Evolutionary conservation across 64 coral and sea anemone species (phyloP), one percentile per base, ranked within the genome.

Genomic region (Pachyseris speciosa): DNA sequence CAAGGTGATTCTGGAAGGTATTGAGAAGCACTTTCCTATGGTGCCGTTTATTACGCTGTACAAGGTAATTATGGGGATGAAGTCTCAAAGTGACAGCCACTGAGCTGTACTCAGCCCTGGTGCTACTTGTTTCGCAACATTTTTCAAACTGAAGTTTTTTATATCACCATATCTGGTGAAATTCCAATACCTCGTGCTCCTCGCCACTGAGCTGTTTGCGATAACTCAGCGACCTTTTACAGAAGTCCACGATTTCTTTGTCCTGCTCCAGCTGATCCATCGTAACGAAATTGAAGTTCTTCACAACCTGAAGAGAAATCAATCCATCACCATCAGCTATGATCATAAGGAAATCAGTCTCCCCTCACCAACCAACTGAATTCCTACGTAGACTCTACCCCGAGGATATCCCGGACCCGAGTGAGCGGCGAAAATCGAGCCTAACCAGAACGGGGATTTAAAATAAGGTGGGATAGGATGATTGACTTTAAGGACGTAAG

Each of bases 251-350:
- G 20, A 94, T 95, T 69, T 99, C 97, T 68, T 89, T 70, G 37
- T 99, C 97, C 50, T 99, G 90, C 42, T 95, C 93, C 40, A 99
- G 43, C 33, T 99, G 97, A 39, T 80, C 85, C 87, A 95, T 90
- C 4, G 97, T 99, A 31, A 99, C 94, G 72, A 99, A 99, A 44
- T 99, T 99, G 94, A 81, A 94, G 11, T 99, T 99, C 58, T 99
- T 99, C 26, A 99, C 97, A 75, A 99, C 88, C 97, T 99, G 55
- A 60, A 78, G 90, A 13, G 1, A n/a, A 59, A 59, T 37, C 5
- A 15, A 68, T 68, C 64, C 12, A 2, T 0, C 17, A 15, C 0
- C 5, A 34, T 34, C 27, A 33, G 4, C 11, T 9, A 0, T 1
- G 13, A 10, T 16, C 24, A 8, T 65, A 4, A 0, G 61, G 8